Evolutionary conservation across 2,888 invertebrate species (phyloP), one percentile per base, ranked within the genome.

Genomic region (Frankliniella fusca): DNA sequence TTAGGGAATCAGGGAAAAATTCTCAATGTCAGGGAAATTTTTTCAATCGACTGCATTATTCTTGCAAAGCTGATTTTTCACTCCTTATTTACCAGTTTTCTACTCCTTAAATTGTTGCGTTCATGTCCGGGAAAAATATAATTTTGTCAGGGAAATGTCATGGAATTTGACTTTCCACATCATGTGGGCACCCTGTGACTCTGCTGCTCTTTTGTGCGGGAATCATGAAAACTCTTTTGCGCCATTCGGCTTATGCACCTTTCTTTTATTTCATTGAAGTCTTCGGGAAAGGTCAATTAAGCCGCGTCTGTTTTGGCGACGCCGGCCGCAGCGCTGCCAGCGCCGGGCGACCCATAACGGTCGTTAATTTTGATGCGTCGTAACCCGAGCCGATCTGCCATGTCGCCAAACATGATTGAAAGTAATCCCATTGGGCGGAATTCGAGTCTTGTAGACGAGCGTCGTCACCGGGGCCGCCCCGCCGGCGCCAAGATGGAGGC

Each of bases 401-500:
- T 20, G 23, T 27, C 70, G 70, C 61, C 61, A 61, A n/a, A 61
- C 61, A 61, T 61, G 70, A 76, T 76, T 76, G 27, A 76, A 76
- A 76, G 70, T 76, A 76, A 76, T 76, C 70, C 70, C 70, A 76
- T 76, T 76, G 27, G n/a, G 70, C 70, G 70, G 27, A 76, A 27
- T 76, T 76, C 23, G 70, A 76, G 27, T 23, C 70, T 12, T 27
- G 61, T 61, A 27, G 70, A 76, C 27, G 9, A 27, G 27, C 70
- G 70, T 8, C 70, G 70, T 1, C 70, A 23, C 23, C 70, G n/a
- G 23, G 3, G n/a, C 11, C 70, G n/a, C 23, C n/a, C 9, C 9
- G 27, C 23, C 10, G 70, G 70, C 23, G 70, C 27, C 70, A 12
- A 0, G 27, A 9, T 8, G 70, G 70, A 3, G 70, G 27, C 27